Percentiles rank a stretch among this genome's conserved stretches.
These are phyloP conservation scores for Chydorus sphaericus DNA, from an alignment of 2,888 invertebrate species.

Conservation along the genomic window DNA sequence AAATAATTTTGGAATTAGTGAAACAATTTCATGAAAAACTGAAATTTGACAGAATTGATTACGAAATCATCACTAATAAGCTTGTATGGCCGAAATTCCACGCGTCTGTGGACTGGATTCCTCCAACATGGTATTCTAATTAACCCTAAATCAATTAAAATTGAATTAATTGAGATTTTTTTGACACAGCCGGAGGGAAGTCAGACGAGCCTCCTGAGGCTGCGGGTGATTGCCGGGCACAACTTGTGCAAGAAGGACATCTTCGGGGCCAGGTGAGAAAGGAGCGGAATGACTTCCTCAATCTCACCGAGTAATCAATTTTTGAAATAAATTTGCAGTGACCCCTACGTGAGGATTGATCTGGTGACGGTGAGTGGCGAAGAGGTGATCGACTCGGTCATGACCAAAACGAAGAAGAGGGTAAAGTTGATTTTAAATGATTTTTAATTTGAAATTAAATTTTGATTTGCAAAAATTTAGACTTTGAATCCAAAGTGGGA, in stretches of 20 bases:
- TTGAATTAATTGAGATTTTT: background rate
- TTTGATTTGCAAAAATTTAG: slow-evolving; percentile 38
- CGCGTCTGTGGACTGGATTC: slow-evolving; percentile 3
- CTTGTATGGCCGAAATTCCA: slow-evolving; percentile 5
- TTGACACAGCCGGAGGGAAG: slow-evolving; percentile 42
- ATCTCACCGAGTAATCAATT: background rate
- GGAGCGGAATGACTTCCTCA: too few relatives aligned
- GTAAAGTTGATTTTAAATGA: too few relatives aligned
- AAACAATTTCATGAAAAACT: background rate
- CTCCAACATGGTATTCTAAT: too few relatives aligned
- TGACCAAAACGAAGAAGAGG: slow-evolving; percentile 94
- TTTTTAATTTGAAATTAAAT: slow-evolving; percentile 29
- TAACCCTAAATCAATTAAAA: too few relatives aligned
- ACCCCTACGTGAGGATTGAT: slow-evolving; percentile 91
- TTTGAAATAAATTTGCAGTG: slow-evolving; percentile 42
- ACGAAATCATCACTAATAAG: background rate
- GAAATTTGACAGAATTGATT: background rate
- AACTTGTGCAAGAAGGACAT: slow-evolving; percentile 96
- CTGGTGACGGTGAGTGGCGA: slow-evolving; percentile 70
- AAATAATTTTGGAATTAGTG: too few relatives aligned
- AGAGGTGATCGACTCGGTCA: slow-evolving; percentile 76
- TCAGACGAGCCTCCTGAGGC: slow-evolving; percentile 64
- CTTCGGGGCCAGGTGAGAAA: slow-evolving; percentile 86
- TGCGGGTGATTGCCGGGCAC: slow-evolving; percentile 72
- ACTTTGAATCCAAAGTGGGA: slow-evolving; percentile 95